A percentile compares a stretch with the other conserved stretches of the same genome.
Evolutionary conservation across 2,888 invertebrate species (phyloP).

Genomic region (Sclerodermus sp.): DNA sequence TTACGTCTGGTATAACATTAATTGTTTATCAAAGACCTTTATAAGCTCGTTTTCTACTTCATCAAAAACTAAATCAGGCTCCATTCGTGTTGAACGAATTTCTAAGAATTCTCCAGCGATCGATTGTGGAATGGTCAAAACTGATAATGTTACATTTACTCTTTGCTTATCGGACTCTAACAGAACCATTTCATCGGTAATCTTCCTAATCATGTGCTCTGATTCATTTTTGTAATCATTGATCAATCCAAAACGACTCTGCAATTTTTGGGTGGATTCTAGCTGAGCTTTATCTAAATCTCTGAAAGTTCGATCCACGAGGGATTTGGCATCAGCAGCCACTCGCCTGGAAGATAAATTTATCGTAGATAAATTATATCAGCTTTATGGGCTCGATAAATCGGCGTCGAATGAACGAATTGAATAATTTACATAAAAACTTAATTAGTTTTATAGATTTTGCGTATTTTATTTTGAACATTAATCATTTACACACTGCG

Average conservation of each 20-base stretch:
- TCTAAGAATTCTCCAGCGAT: constrained; percentile 78
- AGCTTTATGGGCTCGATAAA: too few relatives aligned
- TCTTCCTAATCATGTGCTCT: constrained; percentile 69
- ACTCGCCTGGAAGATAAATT: constrained; percentile 25
- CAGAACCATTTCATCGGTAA: constrained; percentile 70
- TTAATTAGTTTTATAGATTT: too few relatives aligned
- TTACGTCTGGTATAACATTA: too few relatives aligned
- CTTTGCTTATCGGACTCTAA: constrained; percentile 71
- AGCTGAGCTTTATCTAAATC: constrained; percentile 70
- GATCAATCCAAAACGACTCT: constrained; percentile 69
- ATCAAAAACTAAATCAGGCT: constrained; percentile 76
- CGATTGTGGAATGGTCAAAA: constrained; percentile 71
- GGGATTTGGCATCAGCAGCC: constrained; percentile 65
- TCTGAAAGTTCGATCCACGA: constrained; percentile 67
- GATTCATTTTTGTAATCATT: constrained; percentile 77
- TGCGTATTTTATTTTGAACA: too few relatives aligned
- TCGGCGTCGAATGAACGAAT: too few relatives aligned
- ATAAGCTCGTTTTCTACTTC: constrained; percentile 76
- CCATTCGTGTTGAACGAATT: constrained; percentile 69
- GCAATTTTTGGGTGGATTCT: constrained; percentile 68
- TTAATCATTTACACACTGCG: constrained; percentile 25
- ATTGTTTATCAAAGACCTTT: constrained; percentile 54
- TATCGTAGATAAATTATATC: too few relatives aligned
- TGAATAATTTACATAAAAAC: too few relatives aligned
- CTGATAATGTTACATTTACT: constrained; percentile 69